Base-by-base conservation (phyloP, 1,140 invertebrate species). In the Pseudoatta argentina region DNA sequence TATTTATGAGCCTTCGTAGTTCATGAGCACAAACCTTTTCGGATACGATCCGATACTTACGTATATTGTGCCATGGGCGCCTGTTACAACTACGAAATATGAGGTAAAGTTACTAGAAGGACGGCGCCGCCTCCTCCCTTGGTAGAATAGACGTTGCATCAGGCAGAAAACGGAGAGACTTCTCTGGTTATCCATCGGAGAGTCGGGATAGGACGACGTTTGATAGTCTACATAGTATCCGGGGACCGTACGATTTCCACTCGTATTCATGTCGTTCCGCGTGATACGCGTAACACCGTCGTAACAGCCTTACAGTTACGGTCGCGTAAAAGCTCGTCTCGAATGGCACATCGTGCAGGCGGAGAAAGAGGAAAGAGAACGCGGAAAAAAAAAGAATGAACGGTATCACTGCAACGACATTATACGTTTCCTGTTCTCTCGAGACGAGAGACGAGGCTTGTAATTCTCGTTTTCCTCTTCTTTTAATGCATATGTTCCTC, bases 221-320 rank as follows among this genome's bases (percentile, higher is more conserved):
- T 87, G 78, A 87, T 77, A 76, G 86, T 64, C 59, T 85, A 67
- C 64, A 0, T 44, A 53, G 76, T 66, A 87, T 71, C 76, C 69
- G 64, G 48, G 24, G 59, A 89, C 30, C 53, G 51, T 64, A 66
- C 39, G 53, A 88, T 77, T 73, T 55, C 14, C 24, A 21, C 57
- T 77, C 87, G 78, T 83, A 77, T 78, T 53, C 48, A 55, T 27
- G 61, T 69, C 72, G 61, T 63, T 71, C 59, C 57, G 44, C 71
- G 72, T 61, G 88, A 59, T 87, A 79, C 78, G 78, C 77, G 85
- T 57, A 85, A 72, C 72, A 34, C 55, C 64, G 27, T 67, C 73
- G 30, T 75, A 44, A 71, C 59, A 44, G 21, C n/a, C 72, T 87
- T 85, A 75, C 86, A 82, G 88, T 90, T 90, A 90, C 75, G 81